Base-by-base conservation (phyloP, 2,888 invertebrate genomes). In the Acanthopleura granulata region DNA sequence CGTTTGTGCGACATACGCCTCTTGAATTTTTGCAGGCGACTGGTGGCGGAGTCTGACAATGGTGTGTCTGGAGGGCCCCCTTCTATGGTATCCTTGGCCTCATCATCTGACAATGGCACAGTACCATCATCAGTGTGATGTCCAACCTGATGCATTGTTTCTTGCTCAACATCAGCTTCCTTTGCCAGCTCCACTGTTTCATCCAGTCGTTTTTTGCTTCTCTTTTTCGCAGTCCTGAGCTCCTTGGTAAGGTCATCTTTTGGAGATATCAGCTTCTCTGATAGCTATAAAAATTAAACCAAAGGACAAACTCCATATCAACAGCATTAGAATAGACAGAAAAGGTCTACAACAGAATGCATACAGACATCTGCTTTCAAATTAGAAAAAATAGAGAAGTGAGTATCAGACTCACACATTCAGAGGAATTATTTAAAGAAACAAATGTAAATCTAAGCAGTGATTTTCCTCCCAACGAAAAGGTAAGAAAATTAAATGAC, bases 171-270 rank as follows among this genome's bases (percentile, higher is more conserved):
- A n/a, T n/a, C n/a, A 1, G 76, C 76, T 70, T 57, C 69, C n/a
- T 71, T 72, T 0, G 77, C 77, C 62, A 77, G 80, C 30, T 82
- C 78, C 15, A 81, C 78, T 14, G 84, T 82, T 62, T 87, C 87
- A 57, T 85, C 85, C 12, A 87, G 75, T 62, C 83, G 83, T 75
- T 83, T 81, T 50, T 78, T 80, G 76, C 87, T 87, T 75, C 82
- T 82, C 77, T 81, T 81, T 74, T 86, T 86, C 9, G 83, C 83
- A 18, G 83, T 84, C 57, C 83, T 82, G 71, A 87, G 76, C 76
- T 87, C 84, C 49, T 81, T 78, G 11, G 82, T 82, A 49, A 86
- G 75, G 80, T 87, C 86, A 78, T 86, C 86, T 80, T 86, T 84
- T n/a, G 85, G 86, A 0, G 86, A 84, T 49, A 76, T 81, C 11